A percentile compares a stretch with the other conserved stretches of the same genome.
Conservation (phyloP, 2,888 invertebrate genomes). For the Teleiodes luculella region DNA sequence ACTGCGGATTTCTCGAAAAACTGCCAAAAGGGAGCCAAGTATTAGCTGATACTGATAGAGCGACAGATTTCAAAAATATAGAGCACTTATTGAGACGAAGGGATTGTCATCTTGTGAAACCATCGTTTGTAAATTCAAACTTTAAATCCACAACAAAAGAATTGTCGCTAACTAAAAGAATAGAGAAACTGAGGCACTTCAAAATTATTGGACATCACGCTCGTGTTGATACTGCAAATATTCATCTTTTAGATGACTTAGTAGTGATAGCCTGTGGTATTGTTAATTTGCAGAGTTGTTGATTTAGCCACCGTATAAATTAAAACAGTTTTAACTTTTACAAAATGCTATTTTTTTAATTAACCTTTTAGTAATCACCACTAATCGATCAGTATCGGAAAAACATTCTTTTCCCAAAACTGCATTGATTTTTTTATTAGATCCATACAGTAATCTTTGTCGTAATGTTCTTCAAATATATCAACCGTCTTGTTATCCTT, state of each 20-base stretch:
- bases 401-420: conserved; percentile 14
- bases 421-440: conserved; percentile 7
- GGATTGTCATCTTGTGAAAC: no score
- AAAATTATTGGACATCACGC: conserved; percentile 18
- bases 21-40: conserved; percentile 8
- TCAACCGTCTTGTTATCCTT: conserved; percentile 14
- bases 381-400: conserved; percentile 5
- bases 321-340: no score
- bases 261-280: conserved; percentile 20
- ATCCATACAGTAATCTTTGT: conserved; percentile 15
- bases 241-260: conserved; percentile 18
- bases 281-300: conserved; percentile 19
- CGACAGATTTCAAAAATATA: no score
- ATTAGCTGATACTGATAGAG: no score
- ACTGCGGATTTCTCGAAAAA: conserved; percentile 14
- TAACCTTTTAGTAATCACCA: no score
- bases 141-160: no score
- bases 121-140: no score
- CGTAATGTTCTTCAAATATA: conserved; percentile 17
- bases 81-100: no score
- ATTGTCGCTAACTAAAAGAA: no score
- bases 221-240: conserved; percentile 17
- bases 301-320: no score
- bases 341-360: no score
- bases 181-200: conserved; percentile 20